A percentile compares a stretch with the other conserved stretches of the same genome.
Evolutionary conservation across 2,797 vertebrate genomes (phyloP).

Genomic region (Eospalax fontanierii): DNA sequence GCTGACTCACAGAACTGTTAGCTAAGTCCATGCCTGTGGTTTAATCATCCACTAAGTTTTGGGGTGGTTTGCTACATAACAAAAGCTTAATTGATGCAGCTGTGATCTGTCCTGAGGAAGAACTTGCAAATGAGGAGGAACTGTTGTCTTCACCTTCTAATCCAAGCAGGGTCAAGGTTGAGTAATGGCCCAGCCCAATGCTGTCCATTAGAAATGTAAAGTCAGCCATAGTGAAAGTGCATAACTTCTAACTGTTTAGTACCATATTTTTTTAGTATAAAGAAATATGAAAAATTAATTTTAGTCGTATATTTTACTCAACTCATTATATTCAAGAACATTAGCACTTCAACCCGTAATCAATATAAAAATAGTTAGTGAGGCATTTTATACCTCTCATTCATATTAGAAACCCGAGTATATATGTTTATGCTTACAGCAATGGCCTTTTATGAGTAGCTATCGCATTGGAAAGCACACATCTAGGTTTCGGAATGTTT

Average conservation of each 20-base stretch:
- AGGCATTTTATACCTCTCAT: neutral
- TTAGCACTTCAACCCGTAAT: neutral
- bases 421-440: neutral
- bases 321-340: neutral
- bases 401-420: neutral
- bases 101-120: neutral
- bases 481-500: neutral
- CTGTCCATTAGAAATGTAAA: neutral
- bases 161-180: neutral
- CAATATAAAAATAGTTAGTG: neutral
- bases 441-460: accelerated
- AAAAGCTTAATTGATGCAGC: neutral
- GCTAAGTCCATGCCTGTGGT: neutral
- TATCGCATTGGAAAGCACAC: neutral
- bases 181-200: neutral
- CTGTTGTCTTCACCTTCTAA: neutral
- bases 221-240: neutral
- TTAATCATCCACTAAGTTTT: neutral
- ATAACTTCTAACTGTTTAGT: neutral
- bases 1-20: constrained; percentile 2
- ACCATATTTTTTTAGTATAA: neutral
- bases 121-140: neutral
- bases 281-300: neutral
- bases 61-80: constrained; percentile 1
- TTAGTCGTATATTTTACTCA: neutral